phyloP scores from a whole-genome alignment of 2,888 invertebrate genomes.

The Sthenelais limicola region DNA sequence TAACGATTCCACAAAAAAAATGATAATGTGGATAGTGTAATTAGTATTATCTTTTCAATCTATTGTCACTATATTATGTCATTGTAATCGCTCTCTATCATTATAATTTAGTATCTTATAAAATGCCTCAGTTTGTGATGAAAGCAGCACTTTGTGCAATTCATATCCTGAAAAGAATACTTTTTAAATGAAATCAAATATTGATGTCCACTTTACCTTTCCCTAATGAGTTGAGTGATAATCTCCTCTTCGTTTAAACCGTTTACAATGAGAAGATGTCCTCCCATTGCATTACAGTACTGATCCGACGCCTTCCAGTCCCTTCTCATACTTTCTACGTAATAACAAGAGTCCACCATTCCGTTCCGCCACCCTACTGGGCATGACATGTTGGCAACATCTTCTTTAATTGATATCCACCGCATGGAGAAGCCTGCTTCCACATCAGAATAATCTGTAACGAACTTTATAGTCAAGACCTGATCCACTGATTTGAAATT shows the following conservation, averaged over 20 bases:
- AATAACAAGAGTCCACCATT: not conserved
- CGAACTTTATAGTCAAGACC: conserved; percentile 15
- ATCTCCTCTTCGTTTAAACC: not conserved
- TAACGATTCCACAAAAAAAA: too few relatives aligned
- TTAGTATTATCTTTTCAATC: too few relatives aligned
- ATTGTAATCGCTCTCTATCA: too few relatives aligned
- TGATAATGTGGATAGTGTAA: too few relatives aligned
- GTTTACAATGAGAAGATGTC: not conserved
- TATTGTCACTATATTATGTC: too few relatives aligned
- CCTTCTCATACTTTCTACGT: not conserved
- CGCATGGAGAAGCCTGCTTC: conserved; percentile 11
- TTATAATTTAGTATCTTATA: too few relatives aligned
- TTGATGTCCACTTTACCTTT: too few relatives aligned
- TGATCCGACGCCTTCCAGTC: conserved; percentile 22
- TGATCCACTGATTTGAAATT: conserved; percentile 1
- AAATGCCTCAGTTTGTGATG: too few relatives aligned
- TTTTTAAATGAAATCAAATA: too few relatives aligned
- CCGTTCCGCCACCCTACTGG: not conserved
- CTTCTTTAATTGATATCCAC: conserved; percentile 15
- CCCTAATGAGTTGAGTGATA: not conserved
- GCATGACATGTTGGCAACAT: not conserved
- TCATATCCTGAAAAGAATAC: too few relatives aligned
- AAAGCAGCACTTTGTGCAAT: too few relatives aligned
- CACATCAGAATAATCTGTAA: not conserved
- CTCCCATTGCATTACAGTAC: not conserved